phyloP scores from a whole-genome alignment of 2,113 vertebrate genomes.

The Sinocyclocheilus grahami region DNA sequence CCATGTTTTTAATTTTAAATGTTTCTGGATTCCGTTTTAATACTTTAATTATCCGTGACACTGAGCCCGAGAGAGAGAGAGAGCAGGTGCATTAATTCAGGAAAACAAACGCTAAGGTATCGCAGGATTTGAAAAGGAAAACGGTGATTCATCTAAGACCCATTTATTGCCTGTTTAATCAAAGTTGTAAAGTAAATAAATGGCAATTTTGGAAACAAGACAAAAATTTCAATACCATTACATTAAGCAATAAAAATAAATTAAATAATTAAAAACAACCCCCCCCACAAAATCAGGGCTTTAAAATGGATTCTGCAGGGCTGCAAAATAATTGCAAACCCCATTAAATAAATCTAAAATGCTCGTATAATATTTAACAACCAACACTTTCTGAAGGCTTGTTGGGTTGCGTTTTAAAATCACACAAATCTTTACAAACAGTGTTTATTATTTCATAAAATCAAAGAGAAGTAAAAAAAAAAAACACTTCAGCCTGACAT shows the following conservation, averaged over 20 bases:
- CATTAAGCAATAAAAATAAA: not conserved
- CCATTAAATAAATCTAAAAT: not conserved
- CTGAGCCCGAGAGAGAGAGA: conserved; percentile 65
- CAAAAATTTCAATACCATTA: not conserved
- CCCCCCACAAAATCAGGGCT: not conserved
- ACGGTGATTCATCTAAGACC: not conserved
- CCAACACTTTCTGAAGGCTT: not conserved
- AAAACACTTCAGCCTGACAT: not conserved
- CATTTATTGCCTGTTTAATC: not conserved
- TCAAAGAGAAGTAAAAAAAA: not conserved
- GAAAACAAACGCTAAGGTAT: not conserved
- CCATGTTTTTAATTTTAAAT: not conserved
- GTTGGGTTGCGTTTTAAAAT: not conserved
- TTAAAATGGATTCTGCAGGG: not conserved
- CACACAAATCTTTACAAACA: not conserved
- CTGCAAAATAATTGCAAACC: not conserved
- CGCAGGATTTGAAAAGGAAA: not conserved
- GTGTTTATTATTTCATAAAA: not conserved
- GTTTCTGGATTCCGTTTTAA: not conserved
- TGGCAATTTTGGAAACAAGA: not conserved
- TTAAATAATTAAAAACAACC: no score
- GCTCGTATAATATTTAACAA: not conserved
- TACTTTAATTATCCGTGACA: conserved; percentile 79
- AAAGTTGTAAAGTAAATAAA: conserved; percentile 1
- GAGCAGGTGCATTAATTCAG: not conserved